phyloP scores from a whole-genome alignment of 2,888 invertebrate genomes.

The Drosophila subquinaria region DNA sequence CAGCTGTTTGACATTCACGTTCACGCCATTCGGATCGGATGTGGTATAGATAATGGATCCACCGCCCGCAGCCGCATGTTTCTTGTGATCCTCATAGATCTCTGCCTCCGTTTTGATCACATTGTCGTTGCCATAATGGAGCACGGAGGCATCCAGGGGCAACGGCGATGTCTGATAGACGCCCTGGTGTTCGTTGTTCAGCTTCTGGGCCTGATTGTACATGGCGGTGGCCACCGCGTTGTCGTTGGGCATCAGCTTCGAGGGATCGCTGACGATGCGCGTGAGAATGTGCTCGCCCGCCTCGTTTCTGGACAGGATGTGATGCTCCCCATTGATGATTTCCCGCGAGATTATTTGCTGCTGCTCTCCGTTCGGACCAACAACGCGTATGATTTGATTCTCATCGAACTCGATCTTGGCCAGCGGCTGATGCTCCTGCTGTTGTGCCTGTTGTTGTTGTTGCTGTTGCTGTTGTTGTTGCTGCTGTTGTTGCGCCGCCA shows the following conservation, averaged over 20 bases:
- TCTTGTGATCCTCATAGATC: slow-evolving; percentile 84
- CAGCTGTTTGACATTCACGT: slow-evolving; percentile 85
- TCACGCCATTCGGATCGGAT: slow-evolving; percentile 83
- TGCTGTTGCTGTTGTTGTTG: slow-evolving; percentile 68
- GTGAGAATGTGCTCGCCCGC: slow-evolving; percentile 86
- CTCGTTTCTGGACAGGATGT: slow-evolving; percentile 85
- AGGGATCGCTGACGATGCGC: slow-evolving; percentile 85
- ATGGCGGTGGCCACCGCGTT: slow-evolving; percentile 84
- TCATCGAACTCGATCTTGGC: slow-evolving; percentile 86
- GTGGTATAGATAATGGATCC: slow-evolving; percentile 86
- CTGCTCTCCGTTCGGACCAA: slow-evolving; percentile 85
- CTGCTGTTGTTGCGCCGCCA: slow-evolving; percentile 35
- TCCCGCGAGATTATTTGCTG: slow-evolving; percentile 86
- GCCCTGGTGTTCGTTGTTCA: slow-evolving; percentile 81
- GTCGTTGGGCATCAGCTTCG: slow-evolving; percentile 84
- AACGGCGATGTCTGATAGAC: slow-evolving; percentile 85
- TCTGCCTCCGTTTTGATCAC: slow-evolving; percentile 84
- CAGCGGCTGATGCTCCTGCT: slow-evolving; percentile 81
- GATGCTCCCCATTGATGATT: slow-evolving; percentile 86
- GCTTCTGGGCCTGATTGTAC: slow-evolving; percentile 85
- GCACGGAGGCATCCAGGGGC: slow-evolving; percentile 84
- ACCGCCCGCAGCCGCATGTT: slow-evolving; percentile 70
- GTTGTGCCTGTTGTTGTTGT: slow-evolving; percentile 72
- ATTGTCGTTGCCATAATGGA: slow-evolving; percentile 84
- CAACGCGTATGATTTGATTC: slow-evolving; percentile 85